These are phyloP conservation scores for Eudasyphora cyanicolor DNA, from an alignment of 2,888 invertebrate species.

Conservation along the genomic window DNA sequence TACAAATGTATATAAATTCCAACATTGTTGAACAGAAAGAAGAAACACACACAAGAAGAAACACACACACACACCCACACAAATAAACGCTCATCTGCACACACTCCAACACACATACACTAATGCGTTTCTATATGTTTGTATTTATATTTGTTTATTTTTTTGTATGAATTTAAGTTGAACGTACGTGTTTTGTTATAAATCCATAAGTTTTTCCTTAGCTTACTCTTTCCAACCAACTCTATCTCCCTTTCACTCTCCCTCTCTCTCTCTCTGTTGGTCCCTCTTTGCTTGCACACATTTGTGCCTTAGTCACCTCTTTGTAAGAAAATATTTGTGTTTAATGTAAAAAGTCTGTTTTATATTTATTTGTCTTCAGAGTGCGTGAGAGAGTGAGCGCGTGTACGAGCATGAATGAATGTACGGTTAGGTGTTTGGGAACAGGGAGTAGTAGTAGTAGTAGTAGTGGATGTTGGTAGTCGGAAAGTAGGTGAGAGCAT, in stretches of 20 bases:
- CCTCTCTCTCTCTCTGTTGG: neutral
- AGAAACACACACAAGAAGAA: too few relatives aligned
- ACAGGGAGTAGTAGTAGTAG: too few relatives aligned
- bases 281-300: neutral
- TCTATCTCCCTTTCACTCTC: neutral
- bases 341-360: neutral
- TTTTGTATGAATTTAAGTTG: neutral
- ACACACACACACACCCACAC: too few relatives aligned
- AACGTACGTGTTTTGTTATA: constrained; percentile 25
- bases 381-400: neutral
- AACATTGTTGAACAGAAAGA: too few relatives aligned
- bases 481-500: neutral
- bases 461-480: too few relatives aligned
- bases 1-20: too few relatives aligned
- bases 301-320: neutral
- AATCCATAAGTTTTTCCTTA: constrained; percentile 6
- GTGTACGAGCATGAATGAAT: neutral
- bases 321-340: constrained; percentile 1
- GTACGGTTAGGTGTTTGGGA: too few relatives aligned
- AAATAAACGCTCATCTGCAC: too few relatives aligned
- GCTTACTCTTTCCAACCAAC: neutral
- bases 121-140: too few relatives aligned
- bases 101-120: neutral
- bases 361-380: neutral
- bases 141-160: neutral